Evolutionary conservation across 2,888 invertebrate genomes (phyloP), one percentile per base, ranked within the genome.

Genomic region (Aleiodes alternator): DNA sequence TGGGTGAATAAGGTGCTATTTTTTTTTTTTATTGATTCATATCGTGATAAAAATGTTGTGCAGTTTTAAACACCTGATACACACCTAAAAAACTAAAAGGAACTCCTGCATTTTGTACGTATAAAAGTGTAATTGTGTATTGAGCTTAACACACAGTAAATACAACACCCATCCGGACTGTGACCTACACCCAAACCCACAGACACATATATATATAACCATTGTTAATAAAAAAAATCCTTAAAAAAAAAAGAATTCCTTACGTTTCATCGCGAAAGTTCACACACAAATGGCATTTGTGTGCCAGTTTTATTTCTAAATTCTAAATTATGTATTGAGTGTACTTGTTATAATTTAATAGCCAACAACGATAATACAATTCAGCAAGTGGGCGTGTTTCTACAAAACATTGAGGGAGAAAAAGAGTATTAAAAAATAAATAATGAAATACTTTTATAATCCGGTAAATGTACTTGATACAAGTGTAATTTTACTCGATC

Each of bases 201-300:
- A 23, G 23, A 73, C 53, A 56, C 56, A 57, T 56, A 69, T 51
- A 64, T 34, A 43, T 11, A 43, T 43, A 9, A 43, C 8, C 43
- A 43, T 43, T 43, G 43, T 43, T 8, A 43, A 43, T 43, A 43
- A 43, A 43, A 43, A 43, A 43, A 43, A 43, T 9, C 43, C 43
- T 6, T 43, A 11, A 34, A 34, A 34, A 34, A 34, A 34, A 34
- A 34, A 34, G 4, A 34, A 34, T 34, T 50, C 55, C 61, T 34
- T 55, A 80, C 82, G 79, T 78, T 83, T 85, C 83, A 80, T 79
- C 85, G 85, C 82, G 85, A 86, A 86, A 86, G 87, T 86, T 86
- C 86, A 87, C 84, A 80, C 83, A 80, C 83, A 84, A 86, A 87
- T 86, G 86, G 86, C 85, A 86, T 86, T 86, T 84, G 83, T 82